These are phyloP conservation scores for Fulica atra DNA, from an alignment of 2,113 vertebrate species.

Conservation along the genomic window DNA sequence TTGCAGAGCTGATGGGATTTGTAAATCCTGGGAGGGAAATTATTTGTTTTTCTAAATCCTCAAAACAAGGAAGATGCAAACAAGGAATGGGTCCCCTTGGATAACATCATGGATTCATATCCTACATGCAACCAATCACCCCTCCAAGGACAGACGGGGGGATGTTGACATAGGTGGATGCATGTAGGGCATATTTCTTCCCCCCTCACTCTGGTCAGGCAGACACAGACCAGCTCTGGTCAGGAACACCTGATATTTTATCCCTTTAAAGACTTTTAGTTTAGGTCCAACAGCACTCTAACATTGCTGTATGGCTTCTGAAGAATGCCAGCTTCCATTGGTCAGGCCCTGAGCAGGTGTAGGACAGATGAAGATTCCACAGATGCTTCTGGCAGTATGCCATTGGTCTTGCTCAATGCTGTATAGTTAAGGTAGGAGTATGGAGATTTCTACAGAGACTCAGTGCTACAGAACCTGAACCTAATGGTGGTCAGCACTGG, in stretches of 20 bases:
- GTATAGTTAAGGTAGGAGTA: background rate
- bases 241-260: background rate
- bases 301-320: background rate
- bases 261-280: background rate
- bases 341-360: rapidly evolving
- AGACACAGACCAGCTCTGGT: background rate
- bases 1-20: background rate
- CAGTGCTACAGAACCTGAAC: background rate
- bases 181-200: background rate
- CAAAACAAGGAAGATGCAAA: background rate
- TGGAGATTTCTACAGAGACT: rapidly evolving
- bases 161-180: background rate
- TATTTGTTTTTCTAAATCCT: background rate
- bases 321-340: rapidly evolving
- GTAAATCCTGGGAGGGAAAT: background rate
- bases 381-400: rapidly evolving
- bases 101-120: background rate
- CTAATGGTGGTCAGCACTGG: rapidly evolving
- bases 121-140: background rate
- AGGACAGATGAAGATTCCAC: rapidly evolving
- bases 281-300: no score
- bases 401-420: rapidly evolving
- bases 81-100: background rate
- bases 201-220: background rate
- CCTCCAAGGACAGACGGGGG: background rate